Base-by-base conservation (phyloP, 2,113 vertebrate species). In the Aphyosemion australe region DNA sequence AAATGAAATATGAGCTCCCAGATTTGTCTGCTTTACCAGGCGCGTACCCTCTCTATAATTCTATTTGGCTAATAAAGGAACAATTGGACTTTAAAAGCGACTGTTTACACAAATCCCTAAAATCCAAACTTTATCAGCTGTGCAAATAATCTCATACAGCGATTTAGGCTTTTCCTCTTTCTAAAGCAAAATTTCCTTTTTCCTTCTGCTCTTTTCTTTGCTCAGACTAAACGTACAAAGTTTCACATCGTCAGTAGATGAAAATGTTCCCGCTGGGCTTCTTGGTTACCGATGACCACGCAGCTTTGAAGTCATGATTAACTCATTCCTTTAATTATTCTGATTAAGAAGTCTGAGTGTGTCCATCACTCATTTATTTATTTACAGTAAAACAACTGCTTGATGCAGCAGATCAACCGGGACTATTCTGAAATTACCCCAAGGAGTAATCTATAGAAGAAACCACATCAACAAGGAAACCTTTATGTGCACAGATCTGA, bases 311-410 rank as follows among this genome's bases (percentile, higher is more conserved):
- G 71, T 61, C 14, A n/a, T 3, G 12, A 21, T 19, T 15, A 48
- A 2, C 69, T 78, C 72, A 68, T 84, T 83, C 61, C 69, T 52
- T 61, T 47, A 77, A 83, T 83, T 84, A 71, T 60, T 31, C 72
- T 72, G 72, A 84, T 59, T 61, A 61, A 71, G 59, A 50, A 32
- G 4, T 55, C 6, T 58, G 14, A 50, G 48, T 5, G 21, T 10
- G 31, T 58, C 12, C 8, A 8, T 14, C 14, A 4, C 59, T 66
- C 12, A n/a, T 49, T n/a, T 37, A 41, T 39, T 6, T n/a, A 34
- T 26, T 10, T 41, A 8, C 34, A 10, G 9, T 6, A 37, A 37
- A 37, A 37, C 34, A 6, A 11, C 50, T 10, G 8, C 12, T 61
- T 55, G 7, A 63, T 3, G 21, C 13, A 6, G n/a, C 54, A 18